Conservation (phyloP, 2,888 invertebrate genomes). For the Flexamia atlantica region DNA sequence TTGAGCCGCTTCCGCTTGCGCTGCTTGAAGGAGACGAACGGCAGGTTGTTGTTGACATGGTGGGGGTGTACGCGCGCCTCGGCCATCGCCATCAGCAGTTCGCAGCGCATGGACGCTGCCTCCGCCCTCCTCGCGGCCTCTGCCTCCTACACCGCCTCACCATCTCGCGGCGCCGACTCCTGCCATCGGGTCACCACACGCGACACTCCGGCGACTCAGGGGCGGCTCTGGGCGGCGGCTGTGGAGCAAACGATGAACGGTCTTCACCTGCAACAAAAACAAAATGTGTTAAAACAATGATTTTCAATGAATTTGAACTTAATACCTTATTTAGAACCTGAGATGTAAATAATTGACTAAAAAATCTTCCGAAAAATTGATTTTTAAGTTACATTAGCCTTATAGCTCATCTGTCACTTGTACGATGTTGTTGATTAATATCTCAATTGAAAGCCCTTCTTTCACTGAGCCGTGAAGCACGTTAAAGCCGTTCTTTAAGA, state of each 20-base stretch:
- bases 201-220: background rate
- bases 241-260: background rate
- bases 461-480: too few relatives aligned
- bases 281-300: too few relatives aligned
- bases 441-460: too few relatives aligned
- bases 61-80: slow-evolving; percentile 73
- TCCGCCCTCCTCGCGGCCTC: slow-evolving; percentile 33
- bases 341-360: too few relatives aligned
- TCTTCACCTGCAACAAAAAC: slow-evolving; percentile 29
- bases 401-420: too few relatives aligned
- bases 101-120: slow-evolving; percentile 77
- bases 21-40: slow-evolving; percentile 80
- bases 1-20: slow-evolving; percentile 89
- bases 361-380: too few relatives aligned
- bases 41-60: slow-evolving; percentile 76
- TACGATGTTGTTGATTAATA: too few relatives aligned
- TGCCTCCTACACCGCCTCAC: background rate
- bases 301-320: too few relatives aligned
- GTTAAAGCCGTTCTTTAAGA: too few relatives aligned
- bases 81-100: slow-evolving; percentile 86
- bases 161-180: background rate
- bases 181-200: slow-evolving; percentile 51
- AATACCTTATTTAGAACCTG: too few relatives aligned
- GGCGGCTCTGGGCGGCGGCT: background rate
- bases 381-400: too few relatives aligned